Conservation (phyloP, 2,113 vertebrate species). For the Mobula birostris region DNA sequence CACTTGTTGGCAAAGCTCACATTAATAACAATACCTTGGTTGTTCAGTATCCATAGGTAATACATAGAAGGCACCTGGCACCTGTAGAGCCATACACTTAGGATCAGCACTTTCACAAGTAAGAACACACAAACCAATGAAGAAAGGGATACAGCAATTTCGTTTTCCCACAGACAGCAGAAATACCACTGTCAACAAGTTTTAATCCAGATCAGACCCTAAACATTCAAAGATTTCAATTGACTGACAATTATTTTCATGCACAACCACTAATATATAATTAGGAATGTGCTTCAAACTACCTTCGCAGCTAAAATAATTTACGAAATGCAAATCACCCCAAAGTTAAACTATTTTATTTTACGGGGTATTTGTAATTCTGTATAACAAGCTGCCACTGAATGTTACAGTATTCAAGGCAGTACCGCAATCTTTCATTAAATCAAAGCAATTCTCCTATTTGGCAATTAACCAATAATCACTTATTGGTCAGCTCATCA, state of each 20-base stretch:
- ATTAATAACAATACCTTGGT: neutral
- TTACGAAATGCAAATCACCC: neutral
- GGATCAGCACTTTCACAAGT: neutral
- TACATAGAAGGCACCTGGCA: neutral
- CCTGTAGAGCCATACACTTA: neutral
- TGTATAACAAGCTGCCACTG: neutral
- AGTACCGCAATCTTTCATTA: neutral
- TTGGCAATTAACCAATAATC: neutral
- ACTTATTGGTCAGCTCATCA: neutral
- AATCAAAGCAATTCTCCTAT: conserved; percentile 1
- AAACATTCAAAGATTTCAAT: neutral
- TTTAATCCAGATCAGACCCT: neutral
- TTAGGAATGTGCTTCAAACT: neutral
- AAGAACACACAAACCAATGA: neutral
- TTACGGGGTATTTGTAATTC: neutral
- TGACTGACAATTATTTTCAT: neutral
- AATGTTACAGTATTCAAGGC: conserved; percentile 8
- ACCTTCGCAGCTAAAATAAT: neutral
- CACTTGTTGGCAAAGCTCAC: neutral
- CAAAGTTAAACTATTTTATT: neutral
- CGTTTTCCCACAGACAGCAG: neutral
- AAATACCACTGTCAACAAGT: neutral
- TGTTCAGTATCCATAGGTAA: neutral
- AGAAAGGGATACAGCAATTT: neutral
- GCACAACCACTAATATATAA: neutral